A percentile compares a stretch with the other conserved stretches of the same genome.
Evolutionary conservation across 1,140 invertebrate genomes (phyloP).

Genomic region (Ephestia elutella): DNA sequence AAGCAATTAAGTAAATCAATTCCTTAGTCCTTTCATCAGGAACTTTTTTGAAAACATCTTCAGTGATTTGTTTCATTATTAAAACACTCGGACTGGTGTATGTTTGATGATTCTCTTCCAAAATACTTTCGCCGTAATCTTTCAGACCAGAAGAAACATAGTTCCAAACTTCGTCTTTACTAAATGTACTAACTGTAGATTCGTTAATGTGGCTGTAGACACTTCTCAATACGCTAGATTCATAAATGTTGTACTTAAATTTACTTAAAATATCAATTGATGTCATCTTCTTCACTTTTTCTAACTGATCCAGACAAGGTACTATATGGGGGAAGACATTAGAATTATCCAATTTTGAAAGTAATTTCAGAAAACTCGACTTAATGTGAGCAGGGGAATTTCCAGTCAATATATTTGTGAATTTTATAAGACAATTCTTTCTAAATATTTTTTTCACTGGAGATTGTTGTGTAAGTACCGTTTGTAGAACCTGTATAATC

Average conservation of each 20-base stretch:
- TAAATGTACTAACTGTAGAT: constrained; percentile 41
- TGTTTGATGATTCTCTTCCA: constrained; percentile 40
- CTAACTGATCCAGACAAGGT: constrained; percentile 37
- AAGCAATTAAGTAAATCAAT: constrained; percentile 64
- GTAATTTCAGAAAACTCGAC: constrained; percentile 41
- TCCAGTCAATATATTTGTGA: constrained; percentile 41
- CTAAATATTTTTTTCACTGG: constrained; percentile 45
- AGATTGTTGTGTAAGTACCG: constrained; percentile 40
- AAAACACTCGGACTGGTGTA: constrained; percentile 53
- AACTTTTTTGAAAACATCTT: constrained; percentile 72
- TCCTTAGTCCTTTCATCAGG: constrained; percentile 62
- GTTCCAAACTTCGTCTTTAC: constrained; percentile 59
- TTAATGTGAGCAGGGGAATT: constrained; percentile 53
- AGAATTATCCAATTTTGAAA: constrained; percentile 40
- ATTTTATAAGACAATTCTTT: constrained; percentile 50
- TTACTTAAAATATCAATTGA: constrained; percentile 26
- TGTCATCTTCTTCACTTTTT: constrained; percentile 36
- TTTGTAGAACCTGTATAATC: constrained; percentile 63
- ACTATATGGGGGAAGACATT: constrained; percentile 40
- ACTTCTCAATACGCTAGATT: constrained; percentile 63
- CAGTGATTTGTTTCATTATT: constrained; percentile 76
- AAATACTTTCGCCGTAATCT: constrained; percentile 57
- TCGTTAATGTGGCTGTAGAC: constrained; percentile 63
- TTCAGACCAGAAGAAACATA: constrained; percentile 60
- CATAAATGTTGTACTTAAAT: constrained; percentile 56